Evolutionary conservation across 2,888 invertebrate genomes (phyloP).

Genomic region (Monoplex corrugatus): DNA sequence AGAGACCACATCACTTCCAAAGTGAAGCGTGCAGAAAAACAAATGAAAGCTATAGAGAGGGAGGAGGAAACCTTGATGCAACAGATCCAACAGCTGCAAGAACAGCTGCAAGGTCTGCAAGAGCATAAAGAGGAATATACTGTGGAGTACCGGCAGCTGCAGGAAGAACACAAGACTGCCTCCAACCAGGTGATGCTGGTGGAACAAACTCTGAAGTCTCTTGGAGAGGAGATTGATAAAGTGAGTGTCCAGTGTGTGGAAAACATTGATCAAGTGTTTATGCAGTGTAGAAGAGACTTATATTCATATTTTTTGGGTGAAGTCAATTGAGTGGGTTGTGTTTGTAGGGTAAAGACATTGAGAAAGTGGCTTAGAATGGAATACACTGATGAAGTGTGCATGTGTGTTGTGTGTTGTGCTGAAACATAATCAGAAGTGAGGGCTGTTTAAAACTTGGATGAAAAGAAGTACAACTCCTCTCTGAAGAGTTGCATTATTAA

Average conservation of each 20-base stretch:
- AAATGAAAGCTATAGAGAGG: slow-evolving; percentile 39
- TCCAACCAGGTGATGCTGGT: slow-evolving; percentile 26
- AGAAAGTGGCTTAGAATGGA: too few relatives aligned
- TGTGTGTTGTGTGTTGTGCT: too few relatives aligned
- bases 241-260: slow-evolving; percentile 38
- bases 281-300: too few relatives aligned
- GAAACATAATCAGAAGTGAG: too few relatives aligned
- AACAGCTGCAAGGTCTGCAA: slow-evolving; percentile 38
- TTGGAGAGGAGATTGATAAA: slow-evolving; percentile 55
- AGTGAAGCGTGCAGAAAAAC: slow-evolving; percentile 29
- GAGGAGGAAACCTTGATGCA: slow-evolving; percentile 32
- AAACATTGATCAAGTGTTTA: too few relatives aligned
- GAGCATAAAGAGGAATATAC: slow-evolving; percentile 45
- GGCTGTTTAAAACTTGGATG: too few relatives aligned
- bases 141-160: slow-evolving; percentile 27
- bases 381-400: too few relatives aligned
- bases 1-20: background rate
- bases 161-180: slow-evolving; percentile 26
- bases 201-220: slow-evolving; percentile 47
- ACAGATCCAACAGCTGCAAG: slow-evolving; percentile 43
- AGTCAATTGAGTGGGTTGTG: too few relatives aligned
- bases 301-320: too few relatives aligned
- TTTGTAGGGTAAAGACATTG: too few relatives aligned
- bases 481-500: too few relatives aligned
- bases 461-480: too few relatives aligned